Percentiles rank a stretch among this genome's conserved stretches.
phyloP scores from a whole-genome alignment of 2,888 invertebrate genomes.

The Amiota mariae region DNA sequence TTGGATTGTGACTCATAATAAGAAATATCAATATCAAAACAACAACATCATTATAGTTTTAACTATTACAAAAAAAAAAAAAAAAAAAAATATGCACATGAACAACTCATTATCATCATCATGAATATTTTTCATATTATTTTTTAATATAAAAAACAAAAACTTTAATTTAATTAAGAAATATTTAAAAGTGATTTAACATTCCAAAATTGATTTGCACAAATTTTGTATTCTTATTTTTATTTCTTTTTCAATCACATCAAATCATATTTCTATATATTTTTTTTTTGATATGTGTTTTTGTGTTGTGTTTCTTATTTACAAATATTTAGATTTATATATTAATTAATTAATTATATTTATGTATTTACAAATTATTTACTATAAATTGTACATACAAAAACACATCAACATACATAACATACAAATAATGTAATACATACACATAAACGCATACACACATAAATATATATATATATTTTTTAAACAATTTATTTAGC shows the following conservation, averaged over 20 bases:
- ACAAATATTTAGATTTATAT: neutral
- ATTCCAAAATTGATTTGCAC: constrained; percentile 50
- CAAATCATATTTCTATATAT: neutral
- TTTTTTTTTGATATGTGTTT: neutral
- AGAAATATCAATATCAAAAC: neutral
- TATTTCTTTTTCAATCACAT: neutral
- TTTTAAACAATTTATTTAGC: no score
- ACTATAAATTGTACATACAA: constrained; percentile 6
- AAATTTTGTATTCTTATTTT: constrained; percentile 20
- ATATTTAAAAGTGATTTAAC: constrained; percentile 63
- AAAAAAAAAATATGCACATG: neutral
- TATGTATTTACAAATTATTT: constrained; percentile 17
- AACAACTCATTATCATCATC: neutral
- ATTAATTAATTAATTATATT: neutral
- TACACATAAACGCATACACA: neutral
- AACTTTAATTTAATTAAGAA: constrained; percentile 47
- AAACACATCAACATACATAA: neutral
- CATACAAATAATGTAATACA: neutral
- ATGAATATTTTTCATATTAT: neutral
- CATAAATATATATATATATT: neutral
- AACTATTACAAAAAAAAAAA: neutral
- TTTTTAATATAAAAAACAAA: neutral
- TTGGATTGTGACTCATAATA: neutral
- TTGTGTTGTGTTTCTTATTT: no score
- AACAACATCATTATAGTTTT: neutral